Evolutionary conservation across 1,140 invertebrate species (phyloP), one percentile per base, ranked within the genome.

Genomic region (Yoshiicerus persimilis): DNA sequence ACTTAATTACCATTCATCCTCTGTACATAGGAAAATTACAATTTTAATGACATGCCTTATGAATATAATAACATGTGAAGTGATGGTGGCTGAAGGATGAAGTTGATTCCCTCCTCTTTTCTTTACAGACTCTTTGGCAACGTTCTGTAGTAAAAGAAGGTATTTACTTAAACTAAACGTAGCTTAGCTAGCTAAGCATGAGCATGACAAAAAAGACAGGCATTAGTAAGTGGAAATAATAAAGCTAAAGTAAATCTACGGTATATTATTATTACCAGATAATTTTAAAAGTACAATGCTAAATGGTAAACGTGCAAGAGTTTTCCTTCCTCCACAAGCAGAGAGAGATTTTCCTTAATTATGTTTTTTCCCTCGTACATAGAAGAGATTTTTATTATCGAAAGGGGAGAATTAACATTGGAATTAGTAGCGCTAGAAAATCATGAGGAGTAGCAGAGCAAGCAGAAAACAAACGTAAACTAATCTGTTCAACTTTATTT

Each of bases 31-130:
- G 75, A 80, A 80, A 80, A 80, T 80, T 80, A 80, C 75, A 80
- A 80, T 80, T 80, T 80, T 80, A 80, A 80, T 80, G 75, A 70
- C 75, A 80, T 80, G 30, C 75, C 75, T 38, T 80, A 80, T 80
- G 75, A 36, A 80, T 80, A 36, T 80, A 80, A 80, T 80, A 80
- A 80, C 75, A 80, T 80, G 75, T 80, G 75, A 80, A 80, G 75
- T 80, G 75, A 80, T 36, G 75, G 75, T 80, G 75, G 75, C 75
- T 80, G 75, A 80, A 80, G 75, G 75, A 80, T 80, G 75, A 80
- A 80, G 75, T 38, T 80, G 75, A 80, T 30, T 66, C 70, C 75
- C 75, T 80, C 75, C 75, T 80, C 75, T 80, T 80, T 80, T 34
- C 32, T 80, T 80, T 80, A 80, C 75, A 80, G 75, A 36, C 75